A percentile compares a stretch with the other conserved stretches of the same genome.
Evolutionary conservation across 1,140 invertebrate genomes (phyloP).

Genomic region (Bathynomus jamesi): DNA sequence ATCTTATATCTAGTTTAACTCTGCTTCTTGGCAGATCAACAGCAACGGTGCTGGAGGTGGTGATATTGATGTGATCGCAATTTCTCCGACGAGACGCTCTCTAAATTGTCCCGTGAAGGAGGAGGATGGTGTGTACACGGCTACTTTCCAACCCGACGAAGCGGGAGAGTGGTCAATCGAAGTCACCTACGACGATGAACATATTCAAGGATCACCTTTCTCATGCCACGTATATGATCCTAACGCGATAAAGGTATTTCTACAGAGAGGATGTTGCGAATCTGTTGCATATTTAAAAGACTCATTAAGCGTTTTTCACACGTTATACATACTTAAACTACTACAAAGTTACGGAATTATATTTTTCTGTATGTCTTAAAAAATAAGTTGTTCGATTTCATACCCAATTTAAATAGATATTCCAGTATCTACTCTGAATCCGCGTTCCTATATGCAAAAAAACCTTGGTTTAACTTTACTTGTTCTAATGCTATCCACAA

Average conservation of each 20-base stretch:
- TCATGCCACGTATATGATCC: constrained; percentile 96
- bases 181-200: constrained; percentile 88
- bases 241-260: constrained; percentile 67
- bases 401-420: too few species aligned
- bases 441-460: too few species aligned
- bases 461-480: too few species aligned
- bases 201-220: constrained; percentile 93
- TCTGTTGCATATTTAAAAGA: too few species aligned
- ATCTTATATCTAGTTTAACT: too few species aligned
- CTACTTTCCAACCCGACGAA: constrained; percentile 93
- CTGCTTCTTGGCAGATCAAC: constrained; percentile 61
- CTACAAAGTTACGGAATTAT: too few species aligned
- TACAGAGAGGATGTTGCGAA: constrained; percentile 5
- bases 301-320: too few species aligned
- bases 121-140: constrained; percentile 69
- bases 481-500: too few species aligned
- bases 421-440: too few species aligned
- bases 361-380: too few species aligned
- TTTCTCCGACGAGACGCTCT: constrained; percentile 71
- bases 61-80: constrained; percentile 78
- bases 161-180: constrained; percentile 93
- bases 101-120: constrained; percentile 64
- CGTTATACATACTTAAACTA: too few species aligned
- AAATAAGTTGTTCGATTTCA: too few species aligned
- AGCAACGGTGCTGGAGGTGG: constrained; percentile 56